phyloP scores from a whole-genome alignment of 2,888 invertebrate species.

The Chalcis sispes region DNA sequence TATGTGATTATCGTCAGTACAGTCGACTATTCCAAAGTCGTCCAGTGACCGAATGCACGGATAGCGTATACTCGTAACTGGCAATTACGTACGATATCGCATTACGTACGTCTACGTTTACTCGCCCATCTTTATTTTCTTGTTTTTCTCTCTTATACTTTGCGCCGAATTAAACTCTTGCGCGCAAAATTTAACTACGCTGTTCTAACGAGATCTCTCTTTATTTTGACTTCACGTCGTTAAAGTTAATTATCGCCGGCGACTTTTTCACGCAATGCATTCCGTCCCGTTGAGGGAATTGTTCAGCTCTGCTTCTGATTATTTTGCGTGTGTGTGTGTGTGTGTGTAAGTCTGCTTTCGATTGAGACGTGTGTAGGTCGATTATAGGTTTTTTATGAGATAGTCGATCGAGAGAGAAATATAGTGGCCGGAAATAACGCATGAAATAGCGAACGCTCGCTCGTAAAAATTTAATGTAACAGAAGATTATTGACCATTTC shows the following conservation, averaged over 20 bases:
- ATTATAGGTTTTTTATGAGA: neutral
- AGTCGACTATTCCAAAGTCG: no score
- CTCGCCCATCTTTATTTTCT: slow-evolving; percentile 3
- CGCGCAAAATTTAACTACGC: slow-evolving; percentile 21
- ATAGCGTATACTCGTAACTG: no score
- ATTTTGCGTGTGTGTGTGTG: neutral
- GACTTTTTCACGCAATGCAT: slow-evolving; percentile 45
- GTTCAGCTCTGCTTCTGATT: no score
- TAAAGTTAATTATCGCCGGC: slow-evolving; percentile 18
- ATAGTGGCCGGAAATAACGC: neutral
- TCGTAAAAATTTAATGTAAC: no score
- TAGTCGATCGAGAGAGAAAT: neutral
- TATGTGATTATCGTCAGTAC: no score
- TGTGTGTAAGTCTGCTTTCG: neutral
- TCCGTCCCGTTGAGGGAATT: slow-evolving; percentile 23
- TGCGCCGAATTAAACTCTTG: neutral
- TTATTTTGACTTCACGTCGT: neutral
- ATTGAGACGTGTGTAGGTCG: neutral
- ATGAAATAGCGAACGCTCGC: no score
- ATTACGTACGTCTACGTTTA: no score
- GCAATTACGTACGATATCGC: no score
- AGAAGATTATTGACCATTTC: no score
- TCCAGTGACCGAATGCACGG: no score
- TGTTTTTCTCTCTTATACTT: neutral
- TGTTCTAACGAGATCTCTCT: slow-evolving; percentile 44